These are phyloP conservation scores for Indicator indicator DNA, from an alignment of 2,113 vertebrate species.

Conservation along the genomic window DNA sequence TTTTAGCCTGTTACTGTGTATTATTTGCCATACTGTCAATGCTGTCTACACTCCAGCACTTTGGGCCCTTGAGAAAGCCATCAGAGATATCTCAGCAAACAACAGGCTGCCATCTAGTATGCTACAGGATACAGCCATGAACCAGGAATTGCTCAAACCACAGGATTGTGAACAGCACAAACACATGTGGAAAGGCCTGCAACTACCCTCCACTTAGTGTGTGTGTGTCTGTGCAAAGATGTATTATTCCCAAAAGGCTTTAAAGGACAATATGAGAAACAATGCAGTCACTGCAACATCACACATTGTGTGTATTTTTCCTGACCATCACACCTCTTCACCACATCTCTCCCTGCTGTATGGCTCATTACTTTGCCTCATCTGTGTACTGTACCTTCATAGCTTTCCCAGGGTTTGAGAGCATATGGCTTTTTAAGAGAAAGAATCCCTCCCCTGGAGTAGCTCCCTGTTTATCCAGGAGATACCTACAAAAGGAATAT, in stretches of 20 bases:
- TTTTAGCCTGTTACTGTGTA: background rate
- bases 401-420: background rate
- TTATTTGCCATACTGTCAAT: background rate
- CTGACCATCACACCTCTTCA: background rate
- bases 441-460: background rate
- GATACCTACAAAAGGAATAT: background rate
- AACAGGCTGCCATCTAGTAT: background rate
- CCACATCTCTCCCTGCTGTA: background rate
- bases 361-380: background rate
- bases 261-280: background rate
- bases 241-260: background rate
- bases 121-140: background rate
- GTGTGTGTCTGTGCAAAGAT: background rate
- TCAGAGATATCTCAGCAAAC: background rate
- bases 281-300: background rate
- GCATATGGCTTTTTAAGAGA: background rate
- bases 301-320: background rate
- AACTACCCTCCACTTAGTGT: background rate
- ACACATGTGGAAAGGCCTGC: background rate
- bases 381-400: background rate
- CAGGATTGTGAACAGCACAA: background rate
- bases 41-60: background rate
- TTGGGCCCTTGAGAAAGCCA: background rate
- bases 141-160: slow-evolving; percentile 12
- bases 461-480: background rate